phyloP scores from a whole-genome alignment of 2,888 invertebrate genomes.

The Cerceris rybyensis region DNA sequence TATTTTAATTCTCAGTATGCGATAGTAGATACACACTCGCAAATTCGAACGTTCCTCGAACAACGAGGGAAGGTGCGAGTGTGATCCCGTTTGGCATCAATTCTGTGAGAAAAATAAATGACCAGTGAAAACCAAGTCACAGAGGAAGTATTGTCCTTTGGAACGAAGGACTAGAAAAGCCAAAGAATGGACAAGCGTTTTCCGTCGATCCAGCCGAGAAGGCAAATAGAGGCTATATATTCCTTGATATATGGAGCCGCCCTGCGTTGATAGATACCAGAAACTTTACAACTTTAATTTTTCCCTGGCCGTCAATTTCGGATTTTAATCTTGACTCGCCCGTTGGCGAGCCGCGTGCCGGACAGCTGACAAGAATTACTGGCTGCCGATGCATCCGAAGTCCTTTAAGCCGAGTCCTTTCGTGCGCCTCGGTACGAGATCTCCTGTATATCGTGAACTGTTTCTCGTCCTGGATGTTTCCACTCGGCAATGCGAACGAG shows the following conservation, averaged over 20 bases:
- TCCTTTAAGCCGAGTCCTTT: constrained; percentile 28
- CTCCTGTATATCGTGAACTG: constrained; percentile 11
- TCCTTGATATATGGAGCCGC: constrained; percentile 75
- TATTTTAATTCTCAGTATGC: constrained; percentile 4
- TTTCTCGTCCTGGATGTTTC: constrained; percentile 33
- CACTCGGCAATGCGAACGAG: constrained; percentile 42
- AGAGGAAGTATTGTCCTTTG: constrained; percentile 47
- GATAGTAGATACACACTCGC: background rate
- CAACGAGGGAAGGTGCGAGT: constrained; percentile 12
- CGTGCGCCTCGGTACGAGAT: background rate
- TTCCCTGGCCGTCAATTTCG: constrained; percentile 68
- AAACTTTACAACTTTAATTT: constrained; percentile 75
- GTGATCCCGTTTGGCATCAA: constrained; percentile 65
- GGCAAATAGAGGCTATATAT: constrained; percentile 53
- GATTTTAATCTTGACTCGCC: constrained; percentile 69
- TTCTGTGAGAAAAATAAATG: constrained; percentile 76
- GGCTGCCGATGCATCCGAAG: background rate
- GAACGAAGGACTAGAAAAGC: background rate
- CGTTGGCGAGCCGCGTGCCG: constrained; percentile 7
- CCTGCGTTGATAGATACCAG: constrained; percentile 75
- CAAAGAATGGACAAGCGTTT: constrained; percentile 65
- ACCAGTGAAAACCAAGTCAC: constrained; percentile 50
- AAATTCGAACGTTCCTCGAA: background rate
- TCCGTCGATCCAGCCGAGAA: constrained; percentile 26
- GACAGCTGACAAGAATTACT: constrained; percentile 51